phyloP scores from a whole-genome alignment of 2,113 vertebrate species.

The Astur gentilis region DNA sequence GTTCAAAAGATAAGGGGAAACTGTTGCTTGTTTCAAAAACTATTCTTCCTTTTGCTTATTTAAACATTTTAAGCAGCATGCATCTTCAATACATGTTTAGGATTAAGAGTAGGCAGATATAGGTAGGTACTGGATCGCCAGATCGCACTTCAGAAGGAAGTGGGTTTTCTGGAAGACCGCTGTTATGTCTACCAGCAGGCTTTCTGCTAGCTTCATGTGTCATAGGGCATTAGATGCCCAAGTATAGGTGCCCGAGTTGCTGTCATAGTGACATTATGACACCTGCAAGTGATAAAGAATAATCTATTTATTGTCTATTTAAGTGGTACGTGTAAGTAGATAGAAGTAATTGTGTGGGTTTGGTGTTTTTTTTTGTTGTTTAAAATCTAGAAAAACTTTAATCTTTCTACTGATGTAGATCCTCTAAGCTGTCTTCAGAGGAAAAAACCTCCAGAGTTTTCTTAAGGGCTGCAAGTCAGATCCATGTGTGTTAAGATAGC shows the following conservation, averaged over 20 bases:
- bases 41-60: not conserved
- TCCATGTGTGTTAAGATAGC: not conserved
- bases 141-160: fast-evolving
- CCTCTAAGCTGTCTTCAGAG: not conserved
- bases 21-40: not conserved
- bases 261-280: not conserved
- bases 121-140: not conserved
- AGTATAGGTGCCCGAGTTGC: not conserved
- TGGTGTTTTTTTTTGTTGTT: not conserved
- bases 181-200: not conserved
- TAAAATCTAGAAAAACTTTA: not conserved
- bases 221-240: not conserved
- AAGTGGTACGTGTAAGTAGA: not conserved
- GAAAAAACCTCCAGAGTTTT: not conserved
- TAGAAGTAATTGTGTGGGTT: not conserved
- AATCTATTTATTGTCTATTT: not conserved
- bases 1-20: not conserved
- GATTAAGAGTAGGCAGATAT: not conserved
- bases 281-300: not conserved
- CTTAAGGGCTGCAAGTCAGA: not conserved
- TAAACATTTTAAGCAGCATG: not conserved
- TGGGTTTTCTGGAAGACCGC: not conserved
- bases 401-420: not conserved
- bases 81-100: not conserved
- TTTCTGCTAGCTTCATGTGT: not conserved